Evolutionary conservation across 2,797 vertebrate species (phyloP).

Genomic region (Bradypus variegatus): DNA sequence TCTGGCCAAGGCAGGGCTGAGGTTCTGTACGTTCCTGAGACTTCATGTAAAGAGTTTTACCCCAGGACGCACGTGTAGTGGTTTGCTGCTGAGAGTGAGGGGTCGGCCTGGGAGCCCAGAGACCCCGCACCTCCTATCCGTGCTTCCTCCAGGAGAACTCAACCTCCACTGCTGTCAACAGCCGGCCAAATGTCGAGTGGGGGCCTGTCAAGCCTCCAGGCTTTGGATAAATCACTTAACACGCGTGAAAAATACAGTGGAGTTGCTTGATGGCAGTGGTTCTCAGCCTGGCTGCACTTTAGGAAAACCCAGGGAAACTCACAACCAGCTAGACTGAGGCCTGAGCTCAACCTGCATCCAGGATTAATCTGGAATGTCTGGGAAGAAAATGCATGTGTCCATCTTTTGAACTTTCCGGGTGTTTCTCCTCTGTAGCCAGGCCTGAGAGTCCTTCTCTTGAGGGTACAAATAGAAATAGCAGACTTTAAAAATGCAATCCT

Average conservation of each 20-base stretch:
- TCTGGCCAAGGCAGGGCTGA: background rate
- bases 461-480: background rate
- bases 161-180: background rate
- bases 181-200: background rate
- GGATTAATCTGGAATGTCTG: background rate
- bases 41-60: background rate
- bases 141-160: background rate
- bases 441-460: background rate
- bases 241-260: background rate
- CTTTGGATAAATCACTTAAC: background rate
- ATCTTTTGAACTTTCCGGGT: background rate
- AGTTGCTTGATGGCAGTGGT: background rate
- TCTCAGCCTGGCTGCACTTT: background rate
- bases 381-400: background rate
- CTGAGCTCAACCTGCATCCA: background rate
- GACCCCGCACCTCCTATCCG: background rate
- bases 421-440: background rate
- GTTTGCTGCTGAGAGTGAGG: background rate
- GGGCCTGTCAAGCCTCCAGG: background rate
- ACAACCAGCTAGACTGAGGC: background rate
- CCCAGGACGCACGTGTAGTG: background rate
- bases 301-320: background rate
- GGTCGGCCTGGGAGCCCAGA: background rate
- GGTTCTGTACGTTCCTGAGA: background rate
- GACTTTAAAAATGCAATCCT: background rate